A percentile compares a stretch with the other conserved stretches of the same genome.
Evolutionary conservation across 2,888 invertebrate genomes (phyloP).

Genomic region (Sphaerophoria taeniata): DNA sequence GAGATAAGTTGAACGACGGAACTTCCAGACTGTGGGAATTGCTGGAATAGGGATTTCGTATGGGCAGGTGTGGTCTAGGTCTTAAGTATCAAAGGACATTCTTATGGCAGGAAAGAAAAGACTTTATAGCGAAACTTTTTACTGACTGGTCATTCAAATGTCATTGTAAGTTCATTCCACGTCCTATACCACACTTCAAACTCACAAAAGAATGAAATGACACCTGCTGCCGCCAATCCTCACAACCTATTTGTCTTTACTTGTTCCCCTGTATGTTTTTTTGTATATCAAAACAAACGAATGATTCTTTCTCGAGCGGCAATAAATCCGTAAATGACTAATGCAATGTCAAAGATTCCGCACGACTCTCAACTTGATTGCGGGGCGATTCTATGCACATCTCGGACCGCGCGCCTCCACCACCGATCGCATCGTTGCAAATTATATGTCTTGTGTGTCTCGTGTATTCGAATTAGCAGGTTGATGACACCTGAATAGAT

Average conservation of each 20-base stretch:
- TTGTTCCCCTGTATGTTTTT: background rate
- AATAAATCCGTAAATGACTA: constrained; percentile 61
- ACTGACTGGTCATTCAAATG: too few relatives aligned
- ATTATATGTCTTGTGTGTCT: background rate
- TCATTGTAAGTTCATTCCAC: too few relatives aligned
- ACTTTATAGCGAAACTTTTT: too few relatives aligned
- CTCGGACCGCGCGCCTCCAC: background rate
- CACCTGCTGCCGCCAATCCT: constrained; percentile 1
- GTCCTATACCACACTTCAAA: background rate
- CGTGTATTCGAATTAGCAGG: constrained; percentile 24
- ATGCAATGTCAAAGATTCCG: constrained; percentile 60
- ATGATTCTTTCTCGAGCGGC: constrained; percentile 2
- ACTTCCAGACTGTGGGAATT: constrained; percentile 21
- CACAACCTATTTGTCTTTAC: constrained; percentile 13
- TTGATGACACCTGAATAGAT: constrained; percentile 63
- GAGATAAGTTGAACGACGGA: constrained; percentile 10
- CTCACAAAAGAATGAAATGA: background rate
- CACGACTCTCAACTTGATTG: background rate
- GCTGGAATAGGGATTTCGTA: background rate
- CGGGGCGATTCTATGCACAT: too few relatives aligned
- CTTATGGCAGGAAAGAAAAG: background rate
- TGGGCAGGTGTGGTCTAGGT: constrained; percentile 11
- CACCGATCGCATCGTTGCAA: background rate
- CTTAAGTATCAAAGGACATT: background rate
- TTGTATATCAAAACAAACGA: background rate